Evolutionary conservation across 2,888 invertebrate species (phyloP), one percentile per base, ranked within the genome.

Genomic region (Brachyptera risi): DNA sequence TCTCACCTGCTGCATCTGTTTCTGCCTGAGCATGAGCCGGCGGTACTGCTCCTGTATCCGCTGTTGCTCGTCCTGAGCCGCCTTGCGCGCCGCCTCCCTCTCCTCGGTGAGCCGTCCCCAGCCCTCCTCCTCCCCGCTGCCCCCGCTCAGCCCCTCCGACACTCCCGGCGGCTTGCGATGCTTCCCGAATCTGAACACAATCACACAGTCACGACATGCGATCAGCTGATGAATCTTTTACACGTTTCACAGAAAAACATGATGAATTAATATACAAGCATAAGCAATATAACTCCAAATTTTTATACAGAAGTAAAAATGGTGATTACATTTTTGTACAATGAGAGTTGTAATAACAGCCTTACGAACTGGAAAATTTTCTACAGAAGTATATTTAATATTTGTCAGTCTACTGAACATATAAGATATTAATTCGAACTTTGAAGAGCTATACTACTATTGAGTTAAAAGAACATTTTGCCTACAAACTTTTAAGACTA

Each of bases 131-230:
- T 78, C 77, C 15, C 79, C 57, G 42, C 42, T 17, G 7, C 42
- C 70, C 0, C 78, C 77, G n/a, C 79, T 59, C n/a, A n/a, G n/a
- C n/a, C n/a, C n/a, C n/a, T 66, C 61, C 0, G 67, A 65, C 5
- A 54, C 63, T 17, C 65, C 67, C 17, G 62, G 51, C 1, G 68
- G 67, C 72, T 85, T 85, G 56, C 85, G 75, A 71, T 85, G 84
- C 70, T 84, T 83, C 1, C 85, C 85, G 74, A 86, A 86, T 70
- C 86, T 84, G 64, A 11, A 58, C 31, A 31, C 5, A 7, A 5
- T 7, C 31, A 31, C 31, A 5, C 11, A 5, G 31, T 11, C 7
- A 7, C 11, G 11, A 11, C 11, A 31, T 31, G 31, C 11, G 7
- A 7, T 31, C 31, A 31, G 11, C 31, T 11, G 31, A 31, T 31